phyloP scores from a whole-genome alignment of 2,113 vertebrate genomes.

The Plestiodon gilberti region DNA sequence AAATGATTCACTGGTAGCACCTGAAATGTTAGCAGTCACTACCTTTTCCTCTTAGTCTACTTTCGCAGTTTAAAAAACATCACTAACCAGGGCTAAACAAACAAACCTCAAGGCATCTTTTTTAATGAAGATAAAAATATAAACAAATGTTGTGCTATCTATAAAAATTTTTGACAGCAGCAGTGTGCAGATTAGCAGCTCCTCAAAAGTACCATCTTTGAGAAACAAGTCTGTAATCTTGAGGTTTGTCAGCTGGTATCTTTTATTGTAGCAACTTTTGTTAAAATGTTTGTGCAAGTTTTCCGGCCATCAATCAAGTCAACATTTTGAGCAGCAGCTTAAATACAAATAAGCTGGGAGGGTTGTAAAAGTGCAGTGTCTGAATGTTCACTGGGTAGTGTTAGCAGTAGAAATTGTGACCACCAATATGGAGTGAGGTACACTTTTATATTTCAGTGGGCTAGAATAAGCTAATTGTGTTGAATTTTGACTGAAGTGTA shows the following conservation, averaged over 20 bases:
- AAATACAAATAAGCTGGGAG: background rate
- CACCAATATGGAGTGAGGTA: background rate
- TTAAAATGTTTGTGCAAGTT: background rate
- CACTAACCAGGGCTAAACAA: no score
- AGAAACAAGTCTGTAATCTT: background rate
- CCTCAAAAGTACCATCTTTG: conserved; percentile 50
- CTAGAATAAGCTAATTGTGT: background rate
- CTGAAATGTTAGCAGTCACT: conserved; percentile 19
- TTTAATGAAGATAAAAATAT: conserved; percentile 16
- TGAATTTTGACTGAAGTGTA: background rate
- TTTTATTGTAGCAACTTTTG: background rate
- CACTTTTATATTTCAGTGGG: background rate
- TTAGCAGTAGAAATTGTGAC: background rate
- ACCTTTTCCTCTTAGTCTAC: background rate
- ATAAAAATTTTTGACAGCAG: conserved; percentile 34
- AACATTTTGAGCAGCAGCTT: background rate
- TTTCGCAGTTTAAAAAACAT: background rate
- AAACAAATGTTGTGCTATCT: conserved; percentile 27
- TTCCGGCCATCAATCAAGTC: background rate
- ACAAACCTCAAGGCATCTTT: rapidly evolving
- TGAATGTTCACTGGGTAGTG: background rate
- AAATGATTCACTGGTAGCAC: conserved; percentile 12
- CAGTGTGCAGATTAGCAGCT: conserved; percentile 51
- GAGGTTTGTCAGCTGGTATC: background rate
- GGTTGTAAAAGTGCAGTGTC: background rate